phyloP scores from a whole-genome alignment of 2,888 invertebrate species.

The Dolichomitus sp. region DNA sequence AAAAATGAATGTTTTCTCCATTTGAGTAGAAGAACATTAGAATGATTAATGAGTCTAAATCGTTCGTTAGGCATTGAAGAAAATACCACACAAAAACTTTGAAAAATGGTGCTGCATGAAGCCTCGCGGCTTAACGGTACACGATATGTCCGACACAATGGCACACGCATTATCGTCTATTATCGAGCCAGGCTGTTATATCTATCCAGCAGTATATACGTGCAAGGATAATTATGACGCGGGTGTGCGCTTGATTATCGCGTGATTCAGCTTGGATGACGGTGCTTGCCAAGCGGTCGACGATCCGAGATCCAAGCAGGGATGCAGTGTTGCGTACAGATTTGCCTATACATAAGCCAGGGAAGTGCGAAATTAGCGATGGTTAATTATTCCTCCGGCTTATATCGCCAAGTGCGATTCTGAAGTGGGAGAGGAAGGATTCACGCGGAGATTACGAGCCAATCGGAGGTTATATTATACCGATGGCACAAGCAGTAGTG shows the following conservation, averaged over 20 bases:
- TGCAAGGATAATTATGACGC: conserved; percentile 45
- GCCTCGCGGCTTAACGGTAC: conserved; percentile 10
- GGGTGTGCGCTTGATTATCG: conserved; percentile 44
- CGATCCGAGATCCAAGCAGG: conserved; percentile 34
- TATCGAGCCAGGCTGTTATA: conserved; percentile 29
- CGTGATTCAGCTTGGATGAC: conserved; percentile 58
- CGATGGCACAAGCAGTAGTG: conserved; percentile 9
- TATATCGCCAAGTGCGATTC: conserved; percentile 31
- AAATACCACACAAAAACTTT: conserved; percentile 1
- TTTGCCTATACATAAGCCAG: conserved; percentile 15
- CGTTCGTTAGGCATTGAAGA: conserved; percentile 5
- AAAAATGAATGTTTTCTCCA: conserved; percentile 15
- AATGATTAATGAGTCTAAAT: conserved; percentile 35
- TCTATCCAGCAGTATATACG: neutral
- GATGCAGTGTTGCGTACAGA: conserved; percentile 6
- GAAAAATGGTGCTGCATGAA: conserved; percentile 26
- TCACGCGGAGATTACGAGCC: conserved; percentile 44
- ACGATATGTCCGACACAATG: conserved; percentile 36
- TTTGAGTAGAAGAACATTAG: conserved; percentile 17
- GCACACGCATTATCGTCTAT: conserved; percentile 47
- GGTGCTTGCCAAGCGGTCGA: conserved; percentile 34
- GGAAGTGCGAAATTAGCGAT: conserved; percentile 47
- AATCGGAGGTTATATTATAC: conserved; percentile 21
- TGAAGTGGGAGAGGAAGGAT: conserved; percentile 6
- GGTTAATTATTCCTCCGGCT: conserved; percentile 54